phyloP scores from a whole-genome alignment of 2,797 vertebrate species.

The Babyrousa celebensis region DNA sequence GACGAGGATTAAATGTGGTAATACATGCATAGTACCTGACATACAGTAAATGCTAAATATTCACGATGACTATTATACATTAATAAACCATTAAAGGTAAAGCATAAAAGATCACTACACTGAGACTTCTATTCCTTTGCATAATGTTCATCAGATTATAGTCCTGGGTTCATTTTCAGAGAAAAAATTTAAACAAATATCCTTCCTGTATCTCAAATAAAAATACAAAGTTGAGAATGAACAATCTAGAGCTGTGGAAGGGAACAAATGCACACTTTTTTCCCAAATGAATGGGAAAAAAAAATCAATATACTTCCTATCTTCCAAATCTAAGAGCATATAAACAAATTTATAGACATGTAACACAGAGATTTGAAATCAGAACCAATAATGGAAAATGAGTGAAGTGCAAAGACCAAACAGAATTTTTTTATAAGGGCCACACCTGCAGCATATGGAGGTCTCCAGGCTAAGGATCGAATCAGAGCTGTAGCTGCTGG shows the following conservation, averaged over 20 bases:
- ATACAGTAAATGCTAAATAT: not conserved
- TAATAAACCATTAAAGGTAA: constrained; percentile 8
- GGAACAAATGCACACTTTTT: constrained; percentile 36
- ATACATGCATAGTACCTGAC: not conserved
- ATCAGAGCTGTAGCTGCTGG: too few species aligned
- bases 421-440: not conserved
- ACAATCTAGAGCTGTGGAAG: not conserved
- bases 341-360: constrained; percentile 40
- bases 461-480: too few species aligned
- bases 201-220: constrained; percentile 3
- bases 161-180: not conserved
- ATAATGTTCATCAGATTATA: not conserved
- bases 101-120: not conserved
- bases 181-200: constrained; percentile 43
- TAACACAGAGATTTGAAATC: constrained; percentile 41
- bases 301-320: constrained; percentile 16
- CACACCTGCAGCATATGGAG: too few species aligned
- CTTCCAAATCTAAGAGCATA: constrained; percentile 54
- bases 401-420: constrained; percentile 44
- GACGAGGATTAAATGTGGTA: not conserved
- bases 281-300: constrained; percentile 33
- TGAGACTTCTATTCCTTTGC: not conserved
- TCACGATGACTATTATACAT: constrained; percentile 6
- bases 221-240: constrained; percentile 39
- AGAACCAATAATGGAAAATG: constrained; percentile 44